Evolutionary conservation across 1,140 invertebrate genomes (phyloP).

Genomic region (Atta colombica): DNA sequence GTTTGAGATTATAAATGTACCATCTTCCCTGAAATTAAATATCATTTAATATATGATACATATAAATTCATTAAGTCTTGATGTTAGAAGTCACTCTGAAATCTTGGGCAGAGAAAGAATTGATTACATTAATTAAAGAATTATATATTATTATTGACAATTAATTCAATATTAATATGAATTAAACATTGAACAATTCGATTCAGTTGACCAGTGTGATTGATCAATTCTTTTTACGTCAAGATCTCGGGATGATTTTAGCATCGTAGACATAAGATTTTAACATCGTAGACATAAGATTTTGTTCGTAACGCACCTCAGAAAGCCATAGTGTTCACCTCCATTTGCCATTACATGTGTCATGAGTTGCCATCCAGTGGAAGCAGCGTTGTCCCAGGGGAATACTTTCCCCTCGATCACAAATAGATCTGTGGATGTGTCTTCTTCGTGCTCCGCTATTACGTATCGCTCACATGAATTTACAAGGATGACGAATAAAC

Average conservation of each 20-base stretch:
- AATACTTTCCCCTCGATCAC: slow-evolving; percentile 94
- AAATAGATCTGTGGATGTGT: slow-evolving; percentile 88
- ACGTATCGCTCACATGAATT: slow-evolving; percentile 65
- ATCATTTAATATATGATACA: slow-evolving; percentile 10
- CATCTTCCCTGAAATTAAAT: slow-evolving; percentile 91
- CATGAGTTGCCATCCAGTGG: slow-evolving; percentile 91
- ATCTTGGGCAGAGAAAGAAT: too few relatives aligned
- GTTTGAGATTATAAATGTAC: slow-evolving; percentile 96
- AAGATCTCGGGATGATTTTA: too few relatives aligned
- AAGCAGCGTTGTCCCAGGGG: slow-evolving; percentile 88
- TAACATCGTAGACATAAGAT: too few relatives aligned
- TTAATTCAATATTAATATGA: too few relatives aligned
- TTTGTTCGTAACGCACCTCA: slow-evolving; percentile 86
- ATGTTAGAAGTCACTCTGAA: too few relatives aligned
- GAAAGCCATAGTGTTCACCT: slow-evolving; percentile 94
- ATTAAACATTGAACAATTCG: too few relatives aligned
- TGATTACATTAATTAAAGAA: too few relatives aligned
- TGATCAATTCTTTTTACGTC: too few relatives aligned
- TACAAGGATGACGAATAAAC: slow-evolving; percentile 68
- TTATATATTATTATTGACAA: too few relatives aligned
- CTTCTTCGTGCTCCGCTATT: slow-evolving; percentile 87
- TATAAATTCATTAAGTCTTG: too few relatives aligned
- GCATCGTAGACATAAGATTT: too few relatives aligned
- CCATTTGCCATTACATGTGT: slow-evolving; percentile 95
- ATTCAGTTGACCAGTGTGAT: too few relatives aligned